These are phyloP conservation scores for Caretta caretta DNA, from an alignment of 2,113 vertebrate species.

Conservation along the genomic window DNA sequence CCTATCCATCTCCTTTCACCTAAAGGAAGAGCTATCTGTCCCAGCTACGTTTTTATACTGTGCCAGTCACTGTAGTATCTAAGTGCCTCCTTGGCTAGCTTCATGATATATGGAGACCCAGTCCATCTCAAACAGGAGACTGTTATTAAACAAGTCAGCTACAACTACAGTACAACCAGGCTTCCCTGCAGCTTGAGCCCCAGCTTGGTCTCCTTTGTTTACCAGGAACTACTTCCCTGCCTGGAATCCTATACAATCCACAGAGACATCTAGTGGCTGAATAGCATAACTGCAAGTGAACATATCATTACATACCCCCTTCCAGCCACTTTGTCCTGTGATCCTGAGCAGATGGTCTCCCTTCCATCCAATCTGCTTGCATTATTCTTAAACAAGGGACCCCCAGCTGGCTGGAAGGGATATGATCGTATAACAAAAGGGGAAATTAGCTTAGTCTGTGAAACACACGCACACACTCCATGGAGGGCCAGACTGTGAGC, in stretches of 20 bases:
- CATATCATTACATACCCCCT: not conserved
- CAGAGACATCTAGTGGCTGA: not conserved
- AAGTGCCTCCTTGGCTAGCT: not conserved
- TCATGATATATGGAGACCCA: not conserved
- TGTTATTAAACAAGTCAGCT: not conserved
- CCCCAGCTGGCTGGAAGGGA: not conserved
- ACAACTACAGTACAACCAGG: not conserved
- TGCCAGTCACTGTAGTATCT: not conserved
- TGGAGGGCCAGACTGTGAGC: not conserved
- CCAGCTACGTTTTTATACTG: not conserved
- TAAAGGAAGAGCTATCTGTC: not conserved
- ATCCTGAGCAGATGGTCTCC: not conserved
- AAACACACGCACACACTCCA: not conserved
- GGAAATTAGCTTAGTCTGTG: not conserved
- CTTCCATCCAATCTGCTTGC: not conserved
- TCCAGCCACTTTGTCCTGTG: not conserved
- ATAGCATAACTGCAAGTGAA: not conserved
- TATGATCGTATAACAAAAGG: not conserved
- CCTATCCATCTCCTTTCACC: not conserved
- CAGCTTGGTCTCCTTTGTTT: not conserved
- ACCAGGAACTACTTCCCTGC: not conserved
- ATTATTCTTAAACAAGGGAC: not conserved
- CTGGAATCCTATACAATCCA: not conserved
- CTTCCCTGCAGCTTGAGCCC: not conserved
- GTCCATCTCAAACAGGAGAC: not conserved